Evolutionary conservation across 2,113 vertebrate genomes (phyloP), one percentile per base, ranked within the genome.

Genomic region (Edolisoma coerulescens): DNA sequence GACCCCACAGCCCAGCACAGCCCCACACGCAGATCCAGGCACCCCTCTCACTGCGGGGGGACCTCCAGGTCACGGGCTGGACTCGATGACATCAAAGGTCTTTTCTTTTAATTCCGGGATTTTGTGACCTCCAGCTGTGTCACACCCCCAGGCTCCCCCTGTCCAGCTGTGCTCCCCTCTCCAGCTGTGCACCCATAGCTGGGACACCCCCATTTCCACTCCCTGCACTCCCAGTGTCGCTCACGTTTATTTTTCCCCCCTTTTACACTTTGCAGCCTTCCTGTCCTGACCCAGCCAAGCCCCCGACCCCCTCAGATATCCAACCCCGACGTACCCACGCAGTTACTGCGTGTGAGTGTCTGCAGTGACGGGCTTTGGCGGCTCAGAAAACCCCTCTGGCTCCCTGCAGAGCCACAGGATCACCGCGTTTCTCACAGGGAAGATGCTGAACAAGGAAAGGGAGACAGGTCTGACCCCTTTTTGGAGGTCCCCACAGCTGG

Each of bases 331-430:
- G 5, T 10, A 22, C 11, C 22, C 21, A 4, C 21, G 18, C 52
- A 2, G 7, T 15, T 10, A 4, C 1, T 1, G n/a, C 0, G 12
- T 26, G 49, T 1, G 2, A 8, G 3, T 9, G 27, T 12, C 11
- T 52, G 3, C 6, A 18, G 13, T n/a, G n/a, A n/a, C n/a, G n/a
- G n/a, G n/a, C n/a, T n/a, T n/a, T 2, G 39, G 69, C 9, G 67
- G 52, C 77, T 71, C 77, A 19, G 71, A 77, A 42, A 60, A 32
- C 33, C 7, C 1, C 10, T 4, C n/a, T 11, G 74, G 68, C 41
- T 80, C 53, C 59, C 64, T 5, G 32, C 5, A 19, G 67, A 28
- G 10, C 35, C 53, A 5, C 74, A 5, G 22, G 0, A 7, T 11
- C n/a, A 3, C 56, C 9, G 10, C 50, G 9, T 27, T 27, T 37